Evolutionary conservation across 2,888 invertebrate genomes (phyloP).

Genomic region (Terebella lapidaria): DNA sequence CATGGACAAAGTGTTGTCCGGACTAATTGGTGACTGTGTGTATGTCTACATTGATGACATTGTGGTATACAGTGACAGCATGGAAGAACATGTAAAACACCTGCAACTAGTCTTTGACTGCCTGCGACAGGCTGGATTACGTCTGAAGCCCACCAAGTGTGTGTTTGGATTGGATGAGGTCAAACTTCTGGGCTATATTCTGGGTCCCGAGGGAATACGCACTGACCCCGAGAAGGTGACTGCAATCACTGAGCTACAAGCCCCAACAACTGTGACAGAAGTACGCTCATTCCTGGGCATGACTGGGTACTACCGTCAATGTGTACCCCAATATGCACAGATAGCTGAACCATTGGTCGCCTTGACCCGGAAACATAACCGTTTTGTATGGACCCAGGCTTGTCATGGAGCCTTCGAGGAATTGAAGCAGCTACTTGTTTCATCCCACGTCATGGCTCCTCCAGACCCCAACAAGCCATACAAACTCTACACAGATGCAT

Average conservation of each 20-base stretch:
- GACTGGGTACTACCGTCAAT: constrained; percentile 4
- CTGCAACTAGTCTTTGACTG: neutral
- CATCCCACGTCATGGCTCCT: neutral
- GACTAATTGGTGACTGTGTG: neutral
- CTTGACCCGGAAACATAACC: neutral
- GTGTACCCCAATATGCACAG: neutral
- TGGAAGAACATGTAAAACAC: neutral
- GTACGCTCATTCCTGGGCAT: constrained; percentile 9
- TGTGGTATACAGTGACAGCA: neutral
- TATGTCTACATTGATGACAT: constrained; percentile 2
- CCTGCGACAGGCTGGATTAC: neutral
- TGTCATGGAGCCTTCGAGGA: neutral
- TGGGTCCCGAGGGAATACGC: neutral
- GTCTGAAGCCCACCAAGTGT: too few relatives aligned
- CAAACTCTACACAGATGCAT: constrained; percentile 4
- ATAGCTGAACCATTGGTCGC: neutral
- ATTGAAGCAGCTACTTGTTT: neutral
- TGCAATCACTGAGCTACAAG: neutral
- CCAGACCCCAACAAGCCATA: constrained; percentile 2
- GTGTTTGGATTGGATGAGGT: neutral
- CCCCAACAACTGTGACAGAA: constrained; percentile 2
- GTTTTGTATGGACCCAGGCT: neutral
- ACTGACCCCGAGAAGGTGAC: constrained; percentile 6
- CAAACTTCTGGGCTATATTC: neutral
- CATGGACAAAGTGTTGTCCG: constrained; percentile 4